Base-by-base conservation (phyloP, 1,140 invertebrate genomes). In the Drosophila oshimai region DNA sequence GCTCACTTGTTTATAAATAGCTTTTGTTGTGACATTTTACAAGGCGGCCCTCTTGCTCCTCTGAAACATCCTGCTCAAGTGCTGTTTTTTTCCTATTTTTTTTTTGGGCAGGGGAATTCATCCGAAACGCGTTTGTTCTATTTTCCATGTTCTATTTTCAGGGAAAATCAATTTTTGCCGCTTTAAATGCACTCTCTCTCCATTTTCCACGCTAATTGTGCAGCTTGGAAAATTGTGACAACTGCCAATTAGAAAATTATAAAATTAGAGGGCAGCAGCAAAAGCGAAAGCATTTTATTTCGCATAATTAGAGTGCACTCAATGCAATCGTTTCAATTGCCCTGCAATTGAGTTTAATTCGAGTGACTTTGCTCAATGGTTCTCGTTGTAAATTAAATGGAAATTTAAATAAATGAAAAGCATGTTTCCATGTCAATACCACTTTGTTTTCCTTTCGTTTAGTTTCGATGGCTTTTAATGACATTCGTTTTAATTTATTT, bases 11-110 rank as follows among this genome's bases (percentile, higher is more conserved):
- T n/a, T 83, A 83, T 64, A 83, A 83, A 83, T 83, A 83, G 74
- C 69, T 84, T 83, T 84, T 84, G 78, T 74, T 83, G 67, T 83
- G 79, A 83, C 79, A 83, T 84, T 62, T 79, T 57, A 65, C 28
- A 61, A 47, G 55, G 36, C 4, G 22, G 17, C 33, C 17, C 22
- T n/a, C 6, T 18, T 2, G 2, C 12, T 15, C 12, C n/a, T 13
- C 17, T 31, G 10, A 44, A 22, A 42, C 26, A 54, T 45, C 36
- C 58, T 33, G 26, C 18, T 58, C n/a, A 18, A 64, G 55, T 60
- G 39, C 22, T 28, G 18, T 3, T 3, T 2, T 15, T 13, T 44
- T 13, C 13, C 26, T 37, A 26, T 33, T 4, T n/a, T 26, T 46
- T 39, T 13, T 28, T 26, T 15, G 6, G 15, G 6, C 18, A 3